Base-by-base conservation (phyloP, 53 echinoderm and acorn worm genomes). In the Mesocentrotus franciscanus region DNA sequence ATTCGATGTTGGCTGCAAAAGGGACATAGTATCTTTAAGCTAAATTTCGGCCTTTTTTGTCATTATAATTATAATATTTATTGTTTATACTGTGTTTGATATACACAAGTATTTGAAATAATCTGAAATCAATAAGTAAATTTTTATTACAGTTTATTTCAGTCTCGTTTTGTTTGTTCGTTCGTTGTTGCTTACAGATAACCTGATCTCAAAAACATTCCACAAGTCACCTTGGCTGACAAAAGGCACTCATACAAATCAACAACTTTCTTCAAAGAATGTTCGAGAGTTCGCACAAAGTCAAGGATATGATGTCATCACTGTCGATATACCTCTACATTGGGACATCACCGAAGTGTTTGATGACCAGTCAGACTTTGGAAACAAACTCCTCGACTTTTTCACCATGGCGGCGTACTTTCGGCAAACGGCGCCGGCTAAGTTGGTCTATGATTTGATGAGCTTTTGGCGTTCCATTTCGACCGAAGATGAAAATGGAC, bases 341-440 rank as follows among this genome's bases (percentile, higher is more conserved):
- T 76, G 76, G 76, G 85, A 85, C 85, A 85, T 85, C 9, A 85
- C 85, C 49, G 85, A 85, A 14, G 55, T 85, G 9, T 85, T 85
- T 49, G 56, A 85, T 56, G 85, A 85, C 16, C 9, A 10, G 39
- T 85, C 85, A 24, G 85, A 85, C 1, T 4, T 55, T 42, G 85
- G 85, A 9, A 85, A 85, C 56, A 42, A 55, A 42, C 24, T 85
- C 18, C 2, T 17, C 2, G 85, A 85, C 39, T 85, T 85, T 12
- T 26, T 85, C 22, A 85, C 85, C 16, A 49, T 42, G 9, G 24
- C 34, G 9, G 85, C 56, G 26, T 42, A 56, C 24, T 85, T 85
- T 26, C 85, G 85, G 15, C 49, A 42, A 20, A 85, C 85, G 10
- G 85, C 85, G 39, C 85, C 85, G 24, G 56, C 18, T 24, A 9